Conservation (phyloP, 2,797 vertebrate genomes). For the Catamblyrhynchus diadema region DNA sequence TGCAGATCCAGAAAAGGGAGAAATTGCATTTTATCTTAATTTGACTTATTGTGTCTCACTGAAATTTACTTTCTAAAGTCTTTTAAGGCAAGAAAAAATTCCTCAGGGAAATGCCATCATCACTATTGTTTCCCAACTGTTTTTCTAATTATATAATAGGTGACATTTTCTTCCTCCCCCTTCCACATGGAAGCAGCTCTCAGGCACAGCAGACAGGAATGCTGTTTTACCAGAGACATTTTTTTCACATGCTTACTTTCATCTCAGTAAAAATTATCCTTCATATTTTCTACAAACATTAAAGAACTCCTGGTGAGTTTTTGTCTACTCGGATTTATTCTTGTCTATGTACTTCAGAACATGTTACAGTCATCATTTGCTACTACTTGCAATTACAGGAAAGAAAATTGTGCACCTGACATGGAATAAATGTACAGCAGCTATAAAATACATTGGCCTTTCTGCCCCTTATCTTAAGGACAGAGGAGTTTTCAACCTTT, state of each 20-base stretch:
- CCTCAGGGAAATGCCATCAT: background rate
- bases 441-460: background rate
- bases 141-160: background rate
- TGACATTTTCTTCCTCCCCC: background rate
- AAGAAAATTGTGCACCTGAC: background rate
- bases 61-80: background rate
- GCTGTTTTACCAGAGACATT: background rate
- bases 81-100: background rate
- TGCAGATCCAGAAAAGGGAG: background rate
- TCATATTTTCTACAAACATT: background rate
- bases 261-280: background rate
- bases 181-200: background rate
- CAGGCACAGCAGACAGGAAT: background rate
- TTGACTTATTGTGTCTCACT: background rate
- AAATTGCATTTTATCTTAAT: background rate
- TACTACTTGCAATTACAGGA: background rate
- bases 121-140: background rate
- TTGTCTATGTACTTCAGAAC: background rate
- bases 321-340: background rate
- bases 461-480: background rate
- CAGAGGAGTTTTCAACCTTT: background rate
- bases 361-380: background rate
- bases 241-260: background rate
- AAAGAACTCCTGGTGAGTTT: background rate
- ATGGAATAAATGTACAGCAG: background rate